Base-by-base conservation (phyloP, 2,888 invertebrate species). In the Drosophila maculinotata region DNA sequence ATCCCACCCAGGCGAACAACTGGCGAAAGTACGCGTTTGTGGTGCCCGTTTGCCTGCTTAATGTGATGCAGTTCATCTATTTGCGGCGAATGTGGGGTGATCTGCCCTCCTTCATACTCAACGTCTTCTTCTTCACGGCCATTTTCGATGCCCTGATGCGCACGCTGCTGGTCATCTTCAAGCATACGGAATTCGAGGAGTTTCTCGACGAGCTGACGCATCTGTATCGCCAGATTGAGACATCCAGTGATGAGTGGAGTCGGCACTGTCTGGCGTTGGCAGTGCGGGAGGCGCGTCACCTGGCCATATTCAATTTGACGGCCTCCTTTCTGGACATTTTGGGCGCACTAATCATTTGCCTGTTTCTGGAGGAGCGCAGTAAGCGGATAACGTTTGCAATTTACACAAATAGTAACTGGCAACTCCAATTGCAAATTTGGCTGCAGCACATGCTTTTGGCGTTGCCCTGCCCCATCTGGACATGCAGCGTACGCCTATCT, bases 391-490 rank as follows among this genome's bases (percentile, higher is more conserved):
- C 1, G 23, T 26, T 51, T 2, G 20, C 20, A 20, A 20, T 4
- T 20, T 20, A 4, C 2, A 2, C 20, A 20, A 20, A 20, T 20
- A 20, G 20, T 20, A 20, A 20, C 4, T 20, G 2, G 20, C 20
- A 20, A 20, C 20, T 48, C 4, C 6, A 12, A 7, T 25, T 38
- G 12, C 12, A 12, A 17, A 6, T 23, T n/a, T 17, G 10, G 4
- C 3, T 30, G 12, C 26, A 91, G 90, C 66, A n/a, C 90, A 88
- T 76, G 89, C 90, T 0, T 84, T 89, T 54, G 90, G 88, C 25
- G 74, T 91, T 28, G 87, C 86, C 2, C 41, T 91, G 14, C 91
- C 90, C 0, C 81, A 73, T 28, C 51, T 90, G 30, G 83, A 91
- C 68, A 74, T 89, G 53, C 79, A 75, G 3, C 51, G 63, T 1